Evolutionary conservation across 2,797 vertebrate genomes (phyloP).

Genomic region (Miichthys miiuy): DNA sequence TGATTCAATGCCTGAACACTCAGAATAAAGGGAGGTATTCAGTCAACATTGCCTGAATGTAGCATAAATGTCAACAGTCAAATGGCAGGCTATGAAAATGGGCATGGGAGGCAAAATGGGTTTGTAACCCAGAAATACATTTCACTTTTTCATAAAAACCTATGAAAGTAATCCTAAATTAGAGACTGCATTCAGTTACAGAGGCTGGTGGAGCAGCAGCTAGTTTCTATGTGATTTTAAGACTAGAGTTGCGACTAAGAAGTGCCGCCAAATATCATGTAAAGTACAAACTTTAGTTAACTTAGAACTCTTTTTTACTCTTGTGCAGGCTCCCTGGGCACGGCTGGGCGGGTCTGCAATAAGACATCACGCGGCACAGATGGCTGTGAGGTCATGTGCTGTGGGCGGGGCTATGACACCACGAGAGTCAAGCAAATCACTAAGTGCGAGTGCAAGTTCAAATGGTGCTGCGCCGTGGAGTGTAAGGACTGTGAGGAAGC

Average conservation of each 20-base stretch:
- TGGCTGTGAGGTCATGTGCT: constrained; percentile 99
- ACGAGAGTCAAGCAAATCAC: constrained; percentile 93
- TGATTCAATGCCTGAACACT: background rate
- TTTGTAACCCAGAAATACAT: background rate
- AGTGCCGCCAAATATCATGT: background rate
- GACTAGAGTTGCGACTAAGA: background rate
- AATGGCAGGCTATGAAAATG: background rate
- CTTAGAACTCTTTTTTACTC: constrained; percentile 18
- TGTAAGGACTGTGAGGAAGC: constrained; percentile 97
- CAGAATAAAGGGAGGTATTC: background rate
- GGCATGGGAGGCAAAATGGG: background rate
- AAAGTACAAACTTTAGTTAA: too few relatives aligned
- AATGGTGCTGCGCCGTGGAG: constrained; percentile 98
- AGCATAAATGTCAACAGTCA: background rate
- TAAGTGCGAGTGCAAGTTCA: constrained; percentile 99
- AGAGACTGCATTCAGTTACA: background rate
- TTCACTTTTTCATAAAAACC: background rate
- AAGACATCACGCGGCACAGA: constrained; percentile 94
- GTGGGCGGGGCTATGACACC: constrained; percentile 97
- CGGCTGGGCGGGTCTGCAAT: constrained; percentile 94
- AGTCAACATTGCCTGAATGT: background rate
- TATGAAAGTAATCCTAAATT: background rate
- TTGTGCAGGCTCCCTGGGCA: constrained; percentile 93
- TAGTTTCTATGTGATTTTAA: background rate
- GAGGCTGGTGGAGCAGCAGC: background rate